A percentile compares a stretch with the other conserved stretches of the same genome.
These are phyloP conservation scores for Rhinoraja longicauda DNA, from an alignment of 2,797 vertebrate genomes.

Conservation along the genomic window DNA sequence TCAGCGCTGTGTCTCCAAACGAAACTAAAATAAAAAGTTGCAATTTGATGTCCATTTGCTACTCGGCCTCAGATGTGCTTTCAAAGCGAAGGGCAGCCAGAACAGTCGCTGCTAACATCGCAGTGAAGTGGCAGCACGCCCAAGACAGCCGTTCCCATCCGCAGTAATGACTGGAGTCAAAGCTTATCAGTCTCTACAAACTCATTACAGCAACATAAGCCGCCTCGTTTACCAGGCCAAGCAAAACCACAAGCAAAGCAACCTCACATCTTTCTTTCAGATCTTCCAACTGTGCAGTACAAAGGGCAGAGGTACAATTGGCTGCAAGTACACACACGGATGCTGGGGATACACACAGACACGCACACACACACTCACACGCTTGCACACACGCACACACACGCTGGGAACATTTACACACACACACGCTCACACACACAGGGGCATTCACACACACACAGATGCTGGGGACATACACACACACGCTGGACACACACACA, in stretches of 20 bases:
- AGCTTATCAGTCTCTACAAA: slow-evolving; percentile 45
- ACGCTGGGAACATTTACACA: no score
- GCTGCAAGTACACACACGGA: no score
- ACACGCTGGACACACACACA: no score
- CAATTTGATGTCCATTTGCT: slow-evolving; percentile 40
- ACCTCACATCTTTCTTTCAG: slow-evolving; percentile 36
- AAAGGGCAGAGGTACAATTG: not conserved
- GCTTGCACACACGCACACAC: no score
- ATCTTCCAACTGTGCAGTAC: not conserved
- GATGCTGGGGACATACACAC: no score
- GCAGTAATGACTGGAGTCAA: slow-evolving; percentile 38
- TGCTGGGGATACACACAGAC: no score
- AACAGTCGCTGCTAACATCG: slow-evolving; percentile 42
- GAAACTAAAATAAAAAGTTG: not conserved
- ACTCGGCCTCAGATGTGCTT: slow-evolving; percentile 40
- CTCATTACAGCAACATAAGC: slow-evolving; percentile 46
- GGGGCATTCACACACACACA: no score
- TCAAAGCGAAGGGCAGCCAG: not conserved
- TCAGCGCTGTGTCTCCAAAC: no score
- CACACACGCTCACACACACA: no score
- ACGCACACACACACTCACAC: no score
- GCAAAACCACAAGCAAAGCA: slow-evolving; percentile 47
- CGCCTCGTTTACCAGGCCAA: slow-evolving; percentile 46
- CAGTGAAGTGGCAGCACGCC: slow-evolving; percentile 45
- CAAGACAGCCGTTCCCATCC: slow-evolving; percentile 45